Conservation (phyloP, 2,797 vertebrate genomes). For the Carduelis carduelis region DNA sequence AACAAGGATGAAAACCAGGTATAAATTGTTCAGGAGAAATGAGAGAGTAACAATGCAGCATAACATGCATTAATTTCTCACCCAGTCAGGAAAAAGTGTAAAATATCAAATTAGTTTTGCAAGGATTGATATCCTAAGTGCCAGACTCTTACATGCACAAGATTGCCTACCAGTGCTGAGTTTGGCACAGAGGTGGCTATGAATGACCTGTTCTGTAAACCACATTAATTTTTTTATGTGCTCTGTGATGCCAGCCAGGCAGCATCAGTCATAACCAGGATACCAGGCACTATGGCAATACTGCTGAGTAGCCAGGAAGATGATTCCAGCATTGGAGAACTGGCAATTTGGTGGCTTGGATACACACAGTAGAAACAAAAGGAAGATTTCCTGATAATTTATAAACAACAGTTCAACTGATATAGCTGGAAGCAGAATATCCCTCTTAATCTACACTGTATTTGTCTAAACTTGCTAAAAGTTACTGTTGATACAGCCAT, state of each 20-base stretch:
- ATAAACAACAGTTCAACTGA: neutral
- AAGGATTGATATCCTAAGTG: neutral
- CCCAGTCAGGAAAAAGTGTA: neutral
- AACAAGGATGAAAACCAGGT: neutral
- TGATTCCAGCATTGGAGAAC: neutral
- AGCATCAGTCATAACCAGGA: neutral
- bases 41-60: neutral
- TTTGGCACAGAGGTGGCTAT: neutral
- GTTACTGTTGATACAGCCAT: neutral
- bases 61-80: neutral
- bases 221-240: neutral
- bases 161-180: neutral
- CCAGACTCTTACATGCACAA: neutral
- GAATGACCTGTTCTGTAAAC: neutral
- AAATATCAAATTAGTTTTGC: neutral
- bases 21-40: neutral
- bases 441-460: neutral
- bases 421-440: neutral
- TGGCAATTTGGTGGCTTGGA: neutral
- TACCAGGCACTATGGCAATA: neutral
- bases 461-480: neutral
- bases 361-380: neutral
- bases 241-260: neutral
- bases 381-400: neutral
- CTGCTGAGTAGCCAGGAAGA: neutral